Evolutionary conservation across 2,113 vertebrate species (phyloP).

Genomic region (Ascaphus truei): DNA sequence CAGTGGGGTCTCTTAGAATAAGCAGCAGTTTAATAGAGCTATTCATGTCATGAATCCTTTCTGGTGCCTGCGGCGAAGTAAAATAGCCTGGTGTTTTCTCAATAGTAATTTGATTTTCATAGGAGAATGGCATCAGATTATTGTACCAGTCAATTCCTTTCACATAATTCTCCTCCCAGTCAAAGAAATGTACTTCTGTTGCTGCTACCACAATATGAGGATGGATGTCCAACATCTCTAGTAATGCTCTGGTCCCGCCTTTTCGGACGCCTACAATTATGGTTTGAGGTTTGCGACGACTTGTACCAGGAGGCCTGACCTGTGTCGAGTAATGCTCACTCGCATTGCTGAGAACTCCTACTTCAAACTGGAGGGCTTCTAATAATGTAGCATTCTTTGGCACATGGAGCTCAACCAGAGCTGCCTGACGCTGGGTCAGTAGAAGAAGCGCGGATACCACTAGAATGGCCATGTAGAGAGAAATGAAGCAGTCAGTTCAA

Average conservation of each 20-base stretch:
- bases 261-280: slow-evolving; percentile 91
- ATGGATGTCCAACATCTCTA: slow-evolving; percentile 92
- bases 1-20: slow-evolving; percentile 83
- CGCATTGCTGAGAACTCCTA: slow-evolving; percentile 59
- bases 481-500: slow-evolving; percentile 46
- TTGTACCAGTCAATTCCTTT: slow-evolving; percentile 89
- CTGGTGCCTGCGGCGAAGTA: slow-evolving; percentile 79
- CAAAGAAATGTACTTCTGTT: slow-evolving; percentile 91
- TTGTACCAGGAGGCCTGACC: slow-evolving; percentile 73
- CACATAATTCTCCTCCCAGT: slow-evolving; percentile 89
- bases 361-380: slow-evolving; percentile 55
- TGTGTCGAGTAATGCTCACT: slow-evolving; percentile 59
- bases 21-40: slow-evolving; percentile 85
- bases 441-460: slow-evolving; percentile 72
- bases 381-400: slow-evolving; percentile 53
- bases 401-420: slow-evolving; percentile 54
- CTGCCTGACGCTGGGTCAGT: slow-evolving; percentile 65
- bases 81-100: slow-evolving; percentile 94
- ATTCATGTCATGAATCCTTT: slow-evolving; percentile 86
- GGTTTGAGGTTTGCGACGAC: slow-evolving; percentile 76
- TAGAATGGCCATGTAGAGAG: slow-evolving; percentile 74
- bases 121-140: slow-evolving; percentile 86
- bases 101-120: slow-evolving; percentile 85
- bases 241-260: slow-evolving; percentile 82
- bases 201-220: slow-evolving; percentile 84